These are phyloP conservation scores for Parasteatoda tepidariorum DNA, from an alignment of 1,140 invertebrate genomes.

Conservation along the genomic window DNA sequence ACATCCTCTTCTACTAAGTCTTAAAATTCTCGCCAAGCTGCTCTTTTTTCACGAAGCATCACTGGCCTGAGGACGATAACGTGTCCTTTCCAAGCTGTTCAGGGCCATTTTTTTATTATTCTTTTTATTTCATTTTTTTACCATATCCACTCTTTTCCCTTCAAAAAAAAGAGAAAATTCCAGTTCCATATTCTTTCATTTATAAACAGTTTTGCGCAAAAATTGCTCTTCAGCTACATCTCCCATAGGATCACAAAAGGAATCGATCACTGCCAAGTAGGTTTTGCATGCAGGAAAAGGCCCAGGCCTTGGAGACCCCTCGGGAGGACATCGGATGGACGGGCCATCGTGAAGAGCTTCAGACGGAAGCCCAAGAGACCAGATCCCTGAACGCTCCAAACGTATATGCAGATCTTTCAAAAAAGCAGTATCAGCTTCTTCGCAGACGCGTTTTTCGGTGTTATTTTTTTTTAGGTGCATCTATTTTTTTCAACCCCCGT, in stretches of 20 bases:
- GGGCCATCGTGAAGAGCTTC: slow-evolving; percentile 11
- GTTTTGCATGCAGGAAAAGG: slow-evolving; percentile 34
- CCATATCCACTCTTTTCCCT: background rate
- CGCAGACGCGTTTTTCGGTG: slow-evolving; percentile 19
- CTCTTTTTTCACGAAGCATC: background rate
- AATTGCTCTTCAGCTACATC: slow-evolving; percentile 21
- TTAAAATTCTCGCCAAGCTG: background rate
- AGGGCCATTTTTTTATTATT: too few species aligned
- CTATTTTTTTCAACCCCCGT: background rate
- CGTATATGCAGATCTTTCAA: slow-evolving; percentile 40
- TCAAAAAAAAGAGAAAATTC: slow-evolving; percentile 13
- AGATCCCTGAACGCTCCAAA: slow-evolving; percentile 1
- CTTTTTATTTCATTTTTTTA: too few species aligned
- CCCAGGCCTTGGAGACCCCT: background rate
- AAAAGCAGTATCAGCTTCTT: slow-evolving; percentile 49
- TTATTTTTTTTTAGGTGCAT: background rate
- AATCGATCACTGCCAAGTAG: slow-evolving; percentile 53
- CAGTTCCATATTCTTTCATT: slow-evolving; percentile 53
- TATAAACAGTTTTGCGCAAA: slow-evolving; percentile 57
- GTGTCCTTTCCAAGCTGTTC: slow-evolving; percentile 5
- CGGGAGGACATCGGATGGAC: slow-evolving; percentile 6
- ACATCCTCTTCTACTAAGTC: slow-evolving; percentile 8
- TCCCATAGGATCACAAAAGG: background rate
- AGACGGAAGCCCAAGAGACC: slow-evolving; percentile 1
- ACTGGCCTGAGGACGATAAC: slow-evolving; percentile 42